phyloP scores from a whole-genome alignment of 2,888 invertebrate species.

The Listrodromus nycthemerus region DNA sequence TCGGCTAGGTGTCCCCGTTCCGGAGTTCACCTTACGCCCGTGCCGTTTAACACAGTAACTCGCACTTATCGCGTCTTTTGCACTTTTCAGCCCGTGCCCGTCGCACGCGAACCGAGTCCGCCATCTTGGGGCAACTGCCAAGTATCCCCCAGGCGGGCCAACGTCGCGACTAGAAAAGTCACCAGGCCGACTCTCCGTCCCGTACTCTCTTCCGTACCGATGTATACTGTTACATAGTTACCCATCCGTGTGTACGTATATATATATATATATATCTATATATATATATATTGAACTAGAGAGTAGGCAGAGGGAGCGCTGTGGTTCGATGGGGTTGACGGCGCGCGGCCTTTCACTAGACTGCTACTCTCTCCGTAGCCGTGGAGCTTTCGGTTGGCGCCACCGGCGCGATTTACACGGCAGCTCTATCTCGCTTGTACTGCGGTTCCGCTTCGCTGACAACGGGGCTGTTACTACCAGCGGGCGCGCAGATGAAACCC shows the following conservation, averaged over 20 bases:
- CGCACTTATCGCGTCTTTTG: constrained; percentile 78
- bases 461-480: constrained; percentile 4
- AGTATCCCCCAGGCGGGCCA: constrained; percentile 75
- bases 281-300: not conserved
- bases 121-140: constrained; percentile 84
- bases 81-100: constrained; percentile 81
- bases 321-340: constrained; percentile 23
- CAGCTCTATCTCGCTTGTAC: constrained; percentile 18
- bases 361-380: not conserved
- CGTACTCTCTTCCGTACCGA: not conserved
- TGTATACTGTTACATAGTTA: constrained; percentile 6
- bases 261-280: not conserved
- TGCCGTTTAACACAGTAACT: constrained; percentile 78
- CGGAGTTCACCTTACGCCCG: constrained; percentile 68
- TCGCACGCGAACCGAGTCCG: constrained; percentile 83
- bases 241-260: not conserved
- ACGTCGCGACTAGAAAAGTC: constrained; percentile 71
- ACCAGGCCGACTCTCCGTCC: constrained; percentile 65
- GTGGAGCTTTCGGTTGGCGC: constrained; percentile 53
- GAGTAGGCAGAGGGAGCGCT: constrained; percentile 1
- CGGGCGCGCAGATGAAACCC: constrained; percentile 3
- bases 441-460: constrained; percentile 10
- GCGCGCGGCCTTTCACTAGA: constrained; percentile 30
- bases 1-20: constrained; percentile 67
- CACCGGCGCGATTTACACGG: constrained; percentile 42